Conservation (phyloP, 2,113 vertebrate genomes). For the Oxyruncus cristatus region DNA sequence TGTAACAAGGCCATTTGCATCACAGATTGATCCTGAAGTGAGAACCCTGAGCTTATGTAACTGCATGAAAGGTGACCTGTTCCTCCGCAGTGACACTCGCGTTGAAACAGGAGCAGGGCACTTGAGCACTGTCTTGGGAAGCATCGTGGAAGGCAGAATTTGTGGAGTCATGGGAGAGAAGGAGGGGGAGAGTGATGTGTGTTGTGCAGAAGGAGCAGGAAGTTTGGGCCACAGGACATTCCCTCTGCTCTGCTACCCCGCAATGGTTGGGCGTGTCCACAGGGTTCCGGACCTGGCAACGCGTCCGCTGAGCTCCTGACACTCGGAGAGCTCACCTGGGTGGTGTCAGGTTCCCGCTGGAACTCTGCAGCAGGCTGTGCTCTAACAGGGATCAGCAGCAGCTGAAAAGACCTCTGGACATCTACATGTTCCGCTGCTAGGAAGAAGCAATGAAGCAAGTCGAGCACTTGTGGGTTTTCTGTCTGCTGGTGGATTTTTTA, state of each 20-base stretch:
- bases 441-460: constrained; percentile 60
- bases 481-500: neutral
- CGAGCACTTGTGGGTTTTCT: neutral
- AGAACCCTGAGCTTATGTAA: neutral
- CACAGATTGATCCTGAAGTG: neutral
- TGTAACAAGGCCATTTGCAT: neutral
- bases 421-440: neutral
- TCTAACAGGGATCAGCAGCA: neutral
- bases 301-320: neutral
- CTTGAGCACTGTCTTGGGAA: neutral
- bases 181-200: neutral
- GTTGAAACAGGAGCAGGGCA: neutral
- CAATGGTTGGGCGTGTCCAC: neutral
- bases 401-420: neutral
- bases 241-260: neutral
- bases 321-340: constrained; percentile 23
- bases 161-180: neutral
- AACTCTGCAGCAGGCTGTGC: neutral
- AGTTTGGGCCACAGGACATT: neutral
- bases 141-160: neutral
- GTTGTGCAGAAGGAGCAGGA: neutral
- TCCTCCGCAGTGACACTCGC: neutral
- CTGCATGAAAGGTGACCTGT: neutral
- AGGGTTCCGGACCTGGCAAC: neutral
- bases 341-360: constrained; percentile 59